Conservation (phyloP, 2,888 invertebrate species). For the Digitonthophagus gazella region DNA sequence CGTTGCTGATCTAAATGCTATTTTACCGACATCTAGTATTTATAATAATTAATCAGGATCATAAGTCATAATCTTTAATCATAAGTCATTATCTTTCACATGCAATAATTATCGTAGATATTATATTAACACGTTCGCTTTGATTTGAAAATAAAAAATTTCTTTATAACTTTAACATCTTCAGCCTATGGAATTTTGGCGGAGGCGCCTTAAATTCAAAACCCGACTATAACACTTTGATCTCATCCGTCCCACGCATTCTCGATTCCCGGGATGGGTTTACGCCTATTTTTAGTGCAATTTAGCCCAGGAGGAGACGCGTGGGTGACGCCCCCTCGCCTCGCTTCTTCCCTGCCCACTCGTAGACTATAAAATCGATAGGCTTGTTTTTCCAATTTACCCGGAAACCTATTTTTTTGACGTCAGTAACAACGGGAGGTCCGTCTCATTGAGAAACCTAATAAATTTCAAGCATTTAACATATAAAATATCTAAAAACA, state of each 20-base stretch:
- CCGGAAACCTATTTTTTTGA: not conserved
- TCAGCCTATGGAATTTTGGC: no score
- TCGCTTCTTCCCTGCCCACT: not conserved
- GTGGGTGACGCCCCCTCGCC: not conserved
- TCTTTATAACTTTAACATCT: no score
- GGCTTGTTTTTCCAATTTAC: not conserved
- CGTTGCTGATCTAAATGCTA: not conserved
- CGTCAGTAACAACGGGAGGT: not conserved
- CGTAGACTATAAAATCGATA: not conserved
- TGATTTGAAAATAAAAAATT: no score
- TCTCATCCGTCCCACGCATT: not conserved
- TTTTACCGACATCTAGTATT: no score
- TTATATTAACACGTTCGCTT: no score
- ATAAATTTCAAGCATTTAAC: not conserved
- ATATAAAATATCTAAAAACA: not conserved
- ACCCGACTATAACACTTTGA: no score
- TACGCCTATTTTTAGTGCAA: not conserved
- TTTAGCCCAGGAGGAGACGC: not conserved
- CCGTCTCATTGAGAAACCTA: not conserved
- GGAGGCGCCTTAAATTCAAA: no score
- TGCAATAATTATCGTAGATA: no score
- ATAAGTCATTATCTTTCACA: no score
- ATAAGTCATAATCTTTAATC: no score
- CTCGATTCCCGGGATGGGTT: not conserved
- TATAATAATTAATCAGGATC: no score